These are phyloP conservation scores for Chloebia gouldiae DNA, from an alignment of 2,113 vertebrate genomes.

Conservation along the genomic window DNA sequence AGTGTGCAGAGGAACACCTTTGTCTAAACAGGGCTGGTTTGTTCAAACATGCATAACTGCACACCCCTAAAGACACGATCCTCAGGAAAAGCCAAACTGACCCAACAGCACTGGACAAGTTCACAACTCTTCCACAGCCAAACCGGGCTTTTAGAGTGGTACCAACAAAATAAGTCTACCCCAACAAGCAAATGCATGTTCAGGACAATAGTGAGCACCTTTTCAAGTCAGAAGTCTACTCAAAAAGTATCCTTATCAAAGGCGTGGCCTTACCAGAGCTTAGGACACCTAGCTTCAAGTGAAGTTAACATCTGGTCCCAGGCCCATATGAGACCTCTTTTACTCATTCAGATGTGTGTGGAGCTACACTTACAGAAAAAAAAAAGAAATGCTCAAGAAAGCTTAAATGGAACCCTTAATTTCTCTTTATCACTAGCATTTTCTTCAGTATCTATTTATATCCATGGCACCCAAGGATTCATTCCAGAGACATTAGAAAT, in stretches of 20 bases:
- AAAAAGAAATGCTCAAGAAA: not conserved
- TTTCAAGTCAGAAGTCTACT: not conserved
- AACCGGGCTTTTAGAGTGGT: accelerated
- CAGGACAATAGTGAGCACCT: not conserved
- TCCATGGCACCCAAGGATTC: not conserved
- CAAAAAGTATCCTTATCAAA: not conserved
- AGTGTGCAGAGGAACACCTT: not conserved
- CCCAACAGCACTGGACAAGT: not conserved
- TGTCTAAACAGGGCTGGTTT: not conserved
- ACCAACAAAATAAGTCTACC: not conserved
- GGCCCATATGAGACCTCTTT: not conserved
- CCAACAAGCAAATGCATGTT: not conserved
- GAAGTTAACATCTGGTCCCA: not conserved
- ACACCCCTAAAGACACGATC: accelerated
- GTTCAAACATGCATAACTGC: not conserved
- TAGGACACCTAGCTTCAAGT: not conserved
- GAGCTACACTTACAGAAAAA: not conserved
- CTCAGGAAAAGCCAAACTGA: not conserved
- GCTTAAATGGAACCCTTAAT: not conserved
- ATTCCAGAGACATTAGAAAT: not conserved
- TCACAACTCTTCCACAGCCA: not conserved
- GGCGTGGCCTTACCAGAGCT: not conserved
- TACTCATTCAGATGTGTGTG: not conserved
- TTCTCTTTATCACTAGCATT: not conserved
- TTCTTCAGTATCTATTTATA: not conserved